Evolutionary conservation across 2,113 vertebrate species (phyloP), one percentile per base, ranked within the genome.

Genomic region (Gobius niger): DNA sequence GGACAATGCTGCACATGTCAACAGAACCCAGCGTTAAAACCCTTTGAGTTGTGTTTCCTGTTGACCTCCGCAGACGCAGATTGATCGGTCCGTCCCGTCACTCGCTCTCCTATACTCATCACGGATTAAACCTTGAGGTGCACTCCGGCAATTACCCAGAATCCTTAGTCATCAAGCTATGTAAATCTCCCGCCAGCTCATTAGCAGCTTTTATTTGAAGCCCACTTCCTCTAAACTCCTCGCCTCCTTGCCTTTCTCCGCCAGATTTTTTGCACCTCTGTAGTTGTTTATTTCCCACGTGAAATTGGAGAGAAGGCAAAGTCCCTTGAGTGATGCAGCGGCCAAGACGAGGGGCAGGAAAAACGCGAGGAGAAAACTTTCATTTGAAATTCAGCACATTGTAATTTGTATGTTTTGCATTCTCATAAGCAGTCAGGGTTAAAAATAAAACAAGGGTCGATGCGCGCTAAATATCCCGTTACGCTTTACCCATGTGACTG

Each of bases 91-190:
- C 81, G 9, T 73, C 78, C 85, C 84, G 73, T 73, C 80, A 76
- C 76, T 65, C 81, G 52, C 18, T 10, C 52, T 82, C 60, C 84
- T 40, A 63, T 76, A 75, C 79, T 44, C 67, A 87, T 86, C 75
- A 68, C 70, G 85, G 67, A 87, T 79, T 76, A 89, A 89, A 77
- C 59, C 80, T 77, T 65, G 62, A 82, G 76, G 66, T 81, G 73
- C 65, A 75, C 47, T 47, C 16, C 40, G 56, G 69, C 86, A 90
- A 91, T 91, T 89, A 83, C 72, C 72, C 62, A 80, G 65, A 63
- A 89, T 91, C 89, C 80, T 77, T 85, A 71, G 76, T 90, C 80
- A 85, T 80, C 74, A 81, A 75, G 63, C n/a, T 75, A 64, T 73
- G 62, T 72, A 83, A 86, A 86, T 87, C 63, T 79, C 54, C 81